These are phyloP conservation scores for Sminthurides bifidus DNA, from an alignment of 1,140 invertebrate species.

Conservation along the genomic window DNA sequence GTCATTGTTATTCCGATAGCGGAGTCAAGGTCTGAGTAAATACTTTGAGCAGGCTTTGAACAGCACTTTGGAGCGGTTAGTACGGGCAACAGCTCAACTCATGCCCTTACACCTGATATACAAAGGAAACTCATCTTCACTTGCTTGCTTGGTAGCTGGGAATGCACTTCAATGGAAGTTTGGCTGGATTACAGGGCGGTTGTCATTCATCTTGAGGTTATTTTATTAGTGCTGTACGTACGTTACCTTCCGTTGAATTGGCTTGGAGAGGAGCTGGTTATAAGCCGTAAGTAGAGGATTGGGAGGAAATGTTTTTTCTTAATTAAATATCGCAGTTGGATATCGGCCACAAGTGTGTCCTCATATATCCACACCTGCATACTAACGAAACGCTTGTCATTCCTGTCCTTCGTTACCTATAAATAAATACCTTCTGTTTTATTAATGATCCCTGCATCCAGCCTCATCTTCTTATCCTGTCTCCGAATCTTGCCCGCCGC, in stretches of 20 bases:
- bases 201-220: no score
- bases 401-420: slow-evolving; percentile 17
- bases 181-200: background rate
- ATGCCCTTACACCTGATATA: no score
- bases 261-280: no score
- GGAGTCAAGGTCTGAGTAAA: slow-evolving; percentile 24
- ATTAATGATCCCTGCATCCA: slow-evolving; percentile 31
- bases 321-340: slow-evolving; percentile 32
- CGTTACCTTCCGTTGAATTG: no score
- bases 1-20: slow-evolving; percentile 27
- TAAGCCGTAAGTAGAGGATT: background rate
- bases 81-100: no score
- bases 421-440: slow-evolving; percentile 27
- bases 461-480: background rate
- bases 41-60: no score
- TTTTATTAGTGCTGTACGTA: no score
- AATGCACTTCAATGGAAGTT: background rate
- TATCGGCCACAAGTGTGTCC: slow-evolving; percentile 27
- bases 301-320: slow-evolving; percentile 22
- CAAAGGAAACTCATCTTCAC: no score
- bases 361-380: slow-evolving; percentile 28
- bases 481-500: no score
- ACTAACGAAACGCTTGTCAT: slow-evolving; percentile 28
- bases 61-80: no score
- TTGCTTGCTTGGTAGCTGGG: background rate